Base-by-base conservation (phyloP, 2,797 vertebrate genomes). In the Hoplostethus atlanticus region DNA sequence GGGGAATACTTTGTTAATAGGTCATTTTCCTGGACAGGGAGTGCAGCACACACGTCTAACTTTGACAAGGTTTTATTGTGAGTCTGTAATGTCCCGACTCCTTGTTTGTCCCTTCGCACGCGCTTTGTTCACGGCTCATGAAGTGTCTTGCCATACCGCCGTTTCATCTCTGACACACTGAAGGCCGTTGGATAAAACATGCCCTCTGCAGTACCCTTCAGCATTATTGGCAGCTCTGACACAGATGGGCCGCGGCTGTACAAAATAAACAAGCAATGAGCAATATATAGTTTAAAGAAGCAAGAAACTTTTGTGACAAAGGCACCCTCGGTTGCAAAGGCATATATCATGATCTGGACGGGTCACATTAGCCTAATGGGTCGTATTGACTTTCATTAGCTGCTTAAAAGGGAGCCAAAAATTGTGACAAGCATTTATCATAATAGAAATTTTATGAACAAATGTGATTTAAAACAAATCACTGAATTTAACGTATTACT, bases 1-100 rank as follows among this genome's bases (percentile, higher is more conserved):
- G 68, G 59, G 34, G 54, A 79, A 65, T 72, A 68, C 70, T 83
- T 56, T 62, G 31, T 74, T 83, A 84, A 84, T 78, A 40, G 77
- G 81, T 70, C 65, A 63, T 80, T 78, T 83, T 79, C 60, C 71
- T 72, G 69, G 71, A 82, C 46, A 50, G 46, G 46, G 30, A 74
- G 73, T 68, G 44, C 63, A 77, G 17, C 64, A 64, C 68, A 73
- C 62, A 73, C 6, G 73, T 59, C 42, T 51, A 25, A 55, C 11
- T 73, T 65, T 78, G 1, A 64, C 42, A 58, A 57, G 60, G 44
- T 66, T 80, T 66, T 61, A 67, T 66, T 38, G 25, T n/a, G 25
- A 25, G 21, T 31, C 10, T 68, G 48, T 51, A 31, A 68, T 57
- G 44, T 73, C 36, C 28, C 34, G 0, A 47, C n/a, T 64, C 34